Conservation (phyloP, 2,113 vertebrate genomes). For the Bambusicola thoracicus region DNA sequence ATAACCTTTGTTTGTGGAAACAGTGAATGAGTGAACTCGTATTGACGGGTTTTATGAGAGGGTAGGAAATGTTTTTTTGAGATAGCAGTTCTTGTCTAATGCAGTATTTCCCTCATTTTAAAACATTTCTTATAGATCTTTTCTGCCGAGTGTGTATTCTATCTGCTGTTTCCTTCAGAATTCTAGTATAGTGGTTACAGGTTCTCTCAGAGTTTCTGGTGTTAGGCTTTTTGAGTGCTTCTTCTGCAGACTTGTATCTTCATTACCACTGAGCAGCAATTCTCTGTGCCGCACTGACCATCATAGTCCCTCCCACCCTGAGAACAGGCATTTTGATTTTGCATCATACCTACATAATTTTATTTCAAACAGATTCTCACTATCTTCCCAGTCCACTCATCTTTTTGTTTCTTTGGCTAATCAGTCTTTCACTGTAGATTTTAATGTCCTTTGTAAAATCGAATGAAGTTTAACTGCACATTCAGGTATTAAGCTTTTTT, state of each 20-base stretch:
- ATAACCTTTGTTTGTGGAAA: accelerated
- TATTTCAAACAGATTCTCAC: background rate
- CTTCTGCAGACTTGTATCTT: background rate
- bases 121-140: background rate
- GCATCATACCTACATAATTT: background rate
- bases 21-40: background rate
- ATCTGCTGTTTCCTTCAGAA: background rate
- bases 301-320: accelerated
- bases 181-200: background rate
- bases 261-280: accelerated
- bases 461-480: background rate
- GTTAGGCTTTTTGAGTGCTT: background rate
- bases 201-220: background rate
- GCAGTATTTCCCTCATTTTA: background rate
- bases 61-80: background rate
- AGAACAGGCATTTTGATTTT: background rate
- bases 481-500: background rate
- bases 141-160: background rate
- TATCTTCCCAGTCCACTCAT: background rate
- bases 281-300: background rate
- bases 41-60: background rate
- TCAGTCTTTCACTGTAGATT: background rate
- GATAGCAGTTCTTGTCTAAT: background rate
- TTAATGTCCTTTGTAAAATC: background rate
- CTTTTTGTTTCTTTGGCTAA: background rate